Evolutionary conservation across 2,888 invertebrate species (phyloP), one percentile per base, ranked within the genome.

Genomic region (Drosophila acutilabella): DNA sequence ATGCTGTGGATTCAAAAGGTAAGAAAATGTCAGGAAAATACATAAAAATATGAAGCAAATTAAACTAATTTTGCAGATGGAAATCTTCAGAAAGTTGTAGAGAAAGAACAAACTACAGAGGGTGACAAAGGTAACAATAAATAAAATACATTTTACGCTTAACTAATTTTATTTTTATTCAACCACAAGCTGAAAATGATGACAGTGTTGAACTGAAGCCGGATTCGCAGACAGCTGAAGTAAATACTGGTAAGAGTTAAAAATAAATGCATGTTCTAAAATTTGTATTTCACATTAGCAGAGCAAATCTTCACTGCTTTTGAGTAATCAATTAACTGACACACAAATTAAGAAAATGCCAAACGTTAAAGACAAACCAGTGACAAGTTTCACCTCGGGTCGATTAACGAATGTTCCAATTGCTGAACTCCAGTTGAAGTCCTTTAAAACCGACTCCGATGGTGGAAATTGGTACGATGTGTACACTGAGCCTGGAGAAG

Each of bases 231-330:
- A 44, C 1, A 18, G 1, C 20, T 4, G 70, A 90, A 76, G 89
- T 89, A 91, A 90, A 80, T 71, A 66, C 48, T 71, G 90, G 91
- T 91, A 90, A 90, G 91, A 71, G 50, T 57, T 36, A 2, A 8
- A 42, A 47, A 10, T 20, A 26, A 57, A 66, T 48, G 38, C 65
- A 13, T 13, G 16, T 50, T 76, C 70, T 78, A 70, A 73, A 76
- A 71, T 58, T 69, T 76, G 75, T 83, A 72, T 73, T 77, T 81
- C 81, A 88, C 84, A 66, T 84, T 81, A 86, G 79, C 82, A 89
- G 81, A 89, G 77, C 79, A 86, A 79, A 73, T 85, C 87, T 77
- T 65, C 88, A 79, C 74, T 74, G 71, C 64, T 71, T 69, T 71
- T 88, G 80, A 74, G 77, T 79, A 86, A 80, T 77, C 76, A 80